Evolutionary conservation across 2,797 vertebrate genomes (phyloP).

Genomic region (Masticophis lateralis): DNA sequence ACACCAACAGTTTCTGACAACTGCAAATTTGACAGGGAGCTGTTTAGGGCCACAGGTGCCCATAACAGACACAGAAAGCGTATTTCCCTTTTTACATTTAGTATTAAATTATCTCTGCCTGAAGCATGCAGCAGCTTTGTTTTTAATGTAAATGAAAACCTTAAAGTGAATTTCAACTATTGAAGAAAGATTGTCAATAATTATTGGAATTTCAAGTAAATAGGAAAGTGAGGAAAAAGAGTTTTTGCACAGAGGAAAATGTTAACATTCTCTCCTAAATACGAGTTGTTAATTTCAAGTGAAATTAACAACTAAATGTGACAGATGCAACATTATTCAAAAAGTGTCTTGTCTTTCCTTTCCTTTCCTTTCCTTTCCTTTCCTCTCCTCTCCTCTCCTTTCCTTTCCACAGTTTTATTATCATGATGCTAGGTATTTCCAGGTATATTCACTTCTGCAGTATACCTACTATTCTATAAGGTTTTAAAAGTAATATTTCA

Average conservation of each 20-base stretch:
- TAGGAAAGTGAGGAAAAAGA: background rate
- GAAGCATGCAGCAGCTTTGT: background rate
- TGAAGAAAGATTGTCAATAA: background rate
- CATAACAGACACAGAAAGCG: background rate
- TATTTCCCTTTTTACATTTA: background rate
- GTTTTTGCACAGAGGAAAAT: background rate
- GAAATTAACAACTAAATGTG: background rate
- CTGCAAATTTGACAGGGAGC: background rate
- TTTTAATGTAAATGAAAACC: background rate
- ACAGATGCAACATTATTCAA: background rate
- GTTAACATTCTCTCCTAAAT: background rate
- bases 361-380: no score
- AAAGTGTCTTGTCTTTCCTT: background rate
- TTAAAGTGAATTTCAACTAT: background rate
- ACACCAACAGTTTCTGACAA: background rate
- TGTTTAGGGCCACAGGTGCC: background rate
- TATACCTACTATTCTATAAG: background rate
- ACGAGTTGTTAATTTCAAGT: no score
- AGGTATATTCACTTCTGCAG: background rate
- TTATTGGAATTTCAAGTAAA: background rate
- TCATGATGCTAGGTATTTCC: background rate
- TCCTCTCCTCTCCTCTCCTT: no score
- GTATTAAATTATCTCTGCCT: background rate
- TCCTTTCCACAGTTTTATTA: background rate
- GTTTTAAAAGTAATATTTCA: background rate